Evolutionary conservation across 2,888 invertebrate genomes (phyloP).

Genomic region (Campoletis raptor): DNA sequence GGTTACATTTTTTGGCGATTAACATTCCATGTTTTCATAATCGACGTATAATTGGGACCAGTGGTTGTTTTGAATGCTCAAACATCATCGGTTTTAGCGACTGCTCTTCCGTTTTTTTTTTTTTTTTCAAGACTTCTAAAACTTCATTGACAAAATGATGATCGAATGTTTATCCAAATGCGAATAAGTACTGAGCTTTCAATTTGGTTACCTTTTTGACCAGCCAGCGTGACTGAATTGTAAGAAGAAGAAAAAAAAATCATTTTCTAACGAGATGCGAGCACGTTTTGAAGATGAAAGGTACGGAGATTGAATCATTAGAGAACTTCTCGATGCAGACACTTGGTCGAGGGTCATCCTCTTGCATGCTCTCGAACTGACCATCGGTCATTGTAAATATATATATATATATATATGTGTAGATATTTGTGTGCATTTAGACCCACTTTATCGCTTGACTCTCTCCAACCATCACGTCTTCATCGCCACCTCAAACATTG

Average conservation of each 20-base stretch:
- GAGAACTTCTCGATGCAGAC: background rate
- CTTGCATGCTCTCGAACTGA: slow-evolving; percentile 29
- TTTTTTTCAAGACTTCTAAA: background rate
- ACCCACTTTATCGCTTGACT: slow-evolving; percentile 56
- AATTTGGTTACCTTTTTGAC: too few relatives aligned
- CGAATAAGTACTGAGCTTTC: background rate
- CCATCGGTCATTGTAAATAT: slow-evolving; percentile 33
- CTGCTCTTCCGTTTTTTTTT: background rate
- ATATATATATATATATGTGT: background rate
- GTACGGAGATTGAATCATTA: slow-evolving; percentile 59
- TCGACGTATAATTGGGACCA: background rate
- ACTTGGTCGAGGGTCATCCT: slow-evolving; percentile 45
- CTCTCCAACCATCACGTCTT: slow-evolving; percentile 51
- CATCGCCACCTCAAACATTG: slow-evolving; percentile 52
- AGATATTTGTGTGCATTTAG: slow-evolving; percentile 49
- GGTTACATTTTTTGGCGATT: background rate
- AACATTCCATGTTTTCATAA: background rate
- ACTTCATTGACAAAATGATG: background rate
- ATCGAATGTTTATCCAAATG: background rate
- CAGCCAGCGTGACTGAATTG: background rate
- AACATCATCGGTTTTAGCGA: too few relatives aligned
- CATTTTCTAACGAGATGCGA: background rate
- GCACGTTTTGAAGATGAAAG: background rate
- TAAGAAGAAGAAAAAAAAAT: background rate
- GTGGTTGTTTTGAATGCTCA: background rate